Evolutionary conservation across 2,113 vertebrate genomes (phyloP).

Genomic region (Todiramphus saurophagus): DNA sequence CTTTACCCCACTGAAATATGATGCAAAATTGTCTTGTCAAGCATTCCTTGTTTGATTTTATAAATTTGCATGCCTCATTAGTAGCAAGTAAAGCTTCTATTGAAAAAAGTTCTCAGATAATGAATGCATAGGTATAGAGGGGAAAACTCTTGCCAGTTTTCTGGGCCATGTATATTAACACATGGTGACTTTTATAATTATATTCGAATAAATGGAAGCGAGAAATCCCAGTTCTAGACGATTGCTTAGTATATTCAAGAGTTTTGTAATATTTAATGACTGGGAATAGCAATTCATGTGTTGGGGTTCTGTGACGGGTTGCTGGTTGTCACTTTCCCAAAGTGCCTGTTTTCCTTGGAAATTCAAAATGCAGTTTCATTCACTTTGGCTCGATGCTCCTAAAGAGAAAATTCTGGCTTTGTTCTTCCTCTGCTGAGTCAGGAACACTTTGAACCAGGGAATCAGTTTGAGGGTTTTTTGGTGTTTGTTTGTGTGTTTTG

Average conservation of each 20-base stretch:
- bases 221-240: background rate
- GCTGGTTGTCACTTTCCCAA: background rate
- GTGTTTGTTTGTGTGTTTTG: too few relatives aligned
- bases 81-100: background rate
- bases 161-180: background rate
- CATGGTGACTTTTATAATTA: background rate
- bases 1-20: background rate
- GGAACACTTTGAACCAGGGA: background rate
- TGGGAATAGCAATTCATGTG: fast-evolving
- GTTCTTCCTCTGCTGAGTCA: background rate
- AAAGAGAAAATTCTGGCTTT: conserved; percentile 4
- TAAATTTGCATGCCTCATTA: background rate
- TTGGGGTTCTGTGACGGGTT: background rate
- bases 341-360: background rate
- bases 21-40: background rate
- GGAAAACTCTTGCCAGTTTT: background rate
- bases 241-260: background rate
- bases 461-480: background rate
- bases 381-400: background rate
- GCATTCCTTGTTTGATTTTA: background rate
- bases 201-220: background rate
- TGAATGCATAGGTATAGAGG: background rate
- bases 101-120: background rate
- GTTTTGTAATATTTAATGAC: background rate
- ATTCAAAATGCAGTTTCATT: background rate